A percentile compares a stretch with the other conserved stretches of the same genome.
Evolutionary conservation across 2,113 vertebrate species (phyloP).

Genomic region (Bucco capensis): DNA sequence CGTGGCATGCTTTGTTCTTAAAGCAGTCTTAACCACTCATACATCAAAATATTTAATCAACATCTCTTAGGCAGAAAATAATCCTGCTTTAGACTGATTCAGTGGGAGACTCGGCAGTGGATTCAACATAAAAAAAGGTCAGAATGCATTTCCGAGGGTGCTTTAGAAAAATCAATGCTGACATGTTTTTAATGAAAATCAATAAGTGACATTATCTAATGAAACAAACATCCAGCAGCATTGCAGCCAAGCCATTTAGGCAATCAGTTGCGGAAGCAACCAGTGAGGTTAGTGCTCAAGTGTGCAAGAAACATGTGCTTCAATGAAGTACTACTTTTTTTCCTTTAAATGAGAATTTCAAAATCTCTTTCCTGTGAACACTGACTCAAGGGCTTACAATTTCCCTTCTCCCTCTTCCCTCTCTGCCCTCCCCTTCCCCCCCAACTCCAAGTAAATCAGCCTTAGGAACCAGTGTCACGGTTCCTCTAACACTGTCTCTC

Average conservation of each 20-base stretch:
- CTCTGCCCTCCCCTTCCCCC: neutral
- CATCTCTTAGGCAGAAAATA: conserved; percentile 46
- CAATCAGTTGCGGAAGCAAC: neutral
- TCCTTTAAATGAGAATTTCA: neutral
- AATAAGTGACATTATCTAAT: conserved; percentile 50
- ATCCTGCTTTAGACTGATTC: conserved; percentile 23
- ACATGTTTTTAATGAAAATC: conserved; percentile 61
- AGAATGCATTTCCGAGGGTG: conserved; percentile 33
- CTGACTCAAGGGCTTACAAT: neutral
- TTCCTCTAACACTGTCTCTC: neutral
- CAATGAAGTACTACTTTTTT: neutral
- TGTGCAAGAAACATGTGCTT: rapidly evolving
- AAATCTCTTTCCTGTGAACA: neutral
- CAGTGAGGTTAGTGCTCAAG: neutral
- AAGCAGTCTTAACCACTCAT: conserved; percentile 34
- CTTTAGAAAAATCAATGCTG: conserved; percentile 47
- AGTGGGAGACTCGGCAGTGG: neutral
- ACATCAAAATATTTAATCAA: conserved; percentile 71
- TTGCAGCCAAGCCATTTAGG: neutral
- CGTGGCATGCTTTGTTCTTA: conserved; percentile 47
- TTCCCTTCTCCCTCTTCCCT: neutral
- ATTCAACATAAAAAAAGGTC: conserved; percentile 21
- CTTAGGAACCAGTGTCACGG: conserved; percentile 10
- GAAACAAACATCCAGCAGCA: neutral
- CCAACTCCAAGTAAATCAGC: neutral